A percentile compares a stretch with the other conserved stretches of the same genome.
These are phyloP conservation scores for Papilio protenor DNA, from an alignment of 2,888 invertebrate species.

Conservation along the genomic window DNA sequence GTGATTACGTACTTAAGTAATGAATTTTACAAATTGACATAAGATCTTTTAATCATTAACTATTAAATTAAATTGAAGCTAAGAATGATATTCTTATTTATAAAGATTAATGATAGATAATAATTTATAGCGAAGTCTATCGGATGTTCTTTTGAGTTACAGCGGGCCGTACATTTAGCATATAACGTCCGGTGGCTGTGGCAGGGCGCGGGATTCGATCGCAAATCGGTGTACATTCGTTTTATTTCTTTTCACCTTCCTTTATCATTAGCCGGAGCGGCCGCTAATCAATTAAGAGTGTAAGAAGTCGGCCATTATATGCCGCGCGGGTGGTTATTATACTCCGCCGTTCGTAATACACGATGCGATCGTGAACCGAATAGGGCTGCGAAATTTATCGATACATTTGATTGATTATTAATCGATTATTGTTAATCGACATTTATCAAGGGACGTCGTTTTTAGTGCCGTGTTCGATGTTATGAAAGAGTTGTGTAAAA, in stretches of 20 bases:
- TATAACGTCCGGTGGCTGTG: slow-evolving; percentile 68
- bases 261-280: slow-evolving; percentile 83
- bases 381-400: slow-evolving; percentile 82
- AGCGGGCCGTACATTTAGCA: slow-evolving; percentile 47
- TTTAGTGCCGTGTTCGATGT: slow-evolving; percentile 60
- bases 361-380: slow-evolving; percentile 82
- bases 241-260: slow-evolving; percentile 84
- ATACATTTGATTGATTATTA: slow-evolving; percentile 77
- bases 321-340: slow-evolving; percentile 82
- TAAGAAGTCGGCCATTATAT: slow-evolving; percentile 84
- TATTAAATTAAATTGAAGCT: slow-evolving; percentile 63
- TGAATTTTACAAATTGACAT: slow-evolving; percentile 71
- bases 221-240: slow-evolving; percentile 78
- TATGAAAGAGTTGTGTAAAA: slow-evolving; percentile 34
- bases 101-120: slow-evolving; percentile 57
- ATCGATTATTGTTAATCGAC: slow-evolving; percentile 70
- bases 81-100: slow-evolving; percentile 38
- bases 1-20: slow-evolving; percentile 70
- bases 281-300: slow-evolving; percentile 85
- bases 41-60: slow-evolving; percentile 73
- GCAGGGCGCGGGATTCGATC: slow-evolving; percentile 67
- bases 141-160: slow-evolving; percentile 44
- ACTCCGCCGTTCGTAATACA: slow-evolving; percentile 78
- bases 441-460: slow-evolving; percentile 46
- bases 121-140: slow-evolving; percentile 52